Conservation (phyloP, 2,113 vertebrate species). For the Ochotona princeps region DNA sequence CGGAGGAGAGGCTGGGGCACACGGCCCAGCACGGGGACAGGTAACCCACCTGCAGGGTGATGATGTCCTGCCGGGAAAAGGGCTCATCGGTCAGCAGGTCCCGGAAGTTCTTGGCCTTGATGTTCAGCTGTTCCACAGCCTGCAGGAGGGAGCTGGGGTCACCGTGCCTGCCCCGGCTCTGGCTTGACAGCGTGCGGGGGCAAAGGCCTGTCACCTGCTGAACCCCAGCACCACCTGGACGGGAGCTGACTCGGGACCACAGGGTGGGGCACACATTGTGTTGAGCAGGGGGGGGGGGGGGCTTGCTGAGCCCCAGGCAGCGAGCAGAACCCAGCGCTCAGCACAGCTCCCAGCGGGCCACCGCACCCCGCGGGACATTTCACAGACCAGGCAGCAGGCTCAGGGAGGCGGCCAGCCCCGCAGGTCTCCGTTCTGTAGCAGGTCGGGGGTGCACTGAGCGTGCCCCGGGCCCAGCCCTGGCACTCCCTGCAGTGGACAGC, state of each 20-base stretch:
- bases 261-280: too few species aligned
- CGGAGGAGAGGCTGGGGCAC: too few species aligned
- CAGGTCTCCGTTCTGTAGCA: too few species aligned
- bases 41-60: conserved; percentile 92
- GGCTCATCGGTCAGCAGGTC: conserved; percentile 95
- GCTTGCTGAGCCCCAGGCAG: neutral
- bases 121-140: conserved; percentile 97
- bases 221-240: too few species aligned
- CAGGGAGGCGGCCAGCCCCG: fast-evolving
- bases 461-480: too few species aligned
- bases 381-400: neutral
- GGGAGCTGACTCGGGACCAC: neutral
- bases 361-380: neutral
- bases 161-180: fast-evolving
- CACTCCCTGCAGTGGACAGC: neutral
- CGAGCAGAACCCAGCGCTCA: neutral
- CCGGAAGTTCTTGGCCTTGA: conserved; percentile 95
- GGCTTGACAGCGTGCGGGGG: neutral
- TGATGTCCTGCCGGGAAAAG: conserved; percentile 94
- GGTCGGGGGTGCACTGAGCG: too few species aligned
- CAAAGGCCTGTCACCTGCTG: neutral
- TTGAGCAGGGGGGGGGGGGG: too few species aligned
- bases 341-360: neutral
- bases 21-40: too few species aligned
- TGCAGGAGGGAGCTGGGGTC: conserved; percentile 52